phyloP scores from a whole-genome alignment of 2,888 invertebrate genomes.

The Eucera pruinosa region DNA sequence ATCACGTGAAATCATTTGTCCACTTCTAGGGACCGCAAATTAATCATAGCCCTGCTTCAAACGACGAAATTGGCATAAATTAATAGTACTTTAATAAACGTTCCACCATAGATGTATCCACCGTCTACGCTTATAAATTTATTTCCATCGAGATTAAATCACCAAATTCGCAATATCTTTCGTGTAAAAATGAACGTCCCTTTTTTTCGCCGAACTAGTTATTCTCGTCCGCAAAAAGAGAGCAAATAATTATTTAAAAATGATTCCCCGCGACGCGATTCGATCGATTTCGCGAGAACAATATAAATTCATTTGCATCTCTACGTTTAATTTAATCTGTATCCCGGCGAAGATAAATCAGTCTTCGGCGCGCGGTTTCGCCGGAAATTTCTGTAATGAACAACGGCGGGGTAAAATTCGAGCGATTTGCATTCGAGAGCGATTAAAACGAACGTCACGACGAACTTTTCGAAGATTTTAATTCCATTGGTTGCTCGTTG shows the following conservation, averaged over 20 bases:
- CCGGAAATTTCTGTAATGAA: conserved; percentile 32
- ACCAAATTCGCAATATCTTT: neutral
- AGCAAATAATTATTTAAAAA: neutral
- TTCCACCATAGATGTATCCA: no score
- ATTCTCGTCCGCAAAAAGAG: no score
- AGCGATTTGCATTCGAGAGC: conserved; percentile 10
- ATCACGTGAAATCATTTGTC: conserved; percentile 14
- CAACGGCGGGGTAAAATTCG: conserved; percentile 23
- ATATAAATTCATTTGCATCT: conserved; percentile 19
- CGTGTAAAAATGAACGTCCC: neutral
- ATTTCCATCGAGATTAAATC: neutral
- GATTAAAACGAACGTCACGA: no score
- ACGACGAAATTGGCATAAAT: conserved; percentile 16
- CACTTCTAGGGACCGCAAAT: conserved; percentile 29
- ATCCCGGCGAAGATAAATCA: conserved; percentile 18
- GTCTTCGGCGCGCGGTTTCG: conserved; percentile 10
- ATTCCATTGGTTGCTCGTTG: neutral
- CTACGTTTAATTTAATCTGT: conserved; percentile 16
- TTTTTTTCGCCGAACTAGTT: no score
- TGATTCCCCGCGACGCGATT: neutral
- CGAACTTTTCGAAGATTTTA: conserved; percentile 7
- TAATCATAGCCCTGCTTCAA: conserved; percentile 18
- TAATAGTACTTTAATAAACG: conserved; percentile 20
- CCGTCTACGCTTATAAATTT: neutral
- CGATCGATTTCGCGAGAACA: neutral